Base-by-base conservation (phyloP, 2,888 invertebrate genomes). In the Choristoneura rosaceana region DNA sequence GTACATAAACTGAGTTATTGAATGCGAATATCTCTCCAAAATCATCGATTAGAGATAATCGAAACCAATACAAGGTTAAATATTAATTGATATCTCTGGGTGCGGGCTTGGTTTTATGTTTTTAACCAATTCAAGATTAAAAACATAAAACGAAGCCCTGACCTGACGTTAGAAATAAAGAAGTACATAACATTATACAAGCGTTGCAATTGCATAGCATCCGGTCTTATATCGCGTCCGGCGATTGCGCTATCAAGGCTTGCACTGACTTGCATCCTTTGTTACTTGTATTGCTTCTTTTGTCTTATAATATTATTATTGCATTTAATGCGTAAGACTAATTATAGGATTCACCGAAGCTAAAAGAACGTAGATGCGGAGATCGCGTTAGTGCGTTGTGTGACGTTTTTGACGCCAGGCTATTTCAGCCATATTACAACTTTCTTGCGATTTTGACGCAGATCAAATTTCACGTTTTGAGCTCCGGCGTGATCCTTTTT, bases 161-260 rank as follows among this genome's bases (percentile, higher is more conserved):
- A 52, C 55, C 17, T 25, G 25, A 55, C 12, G 12, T 12, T 12
- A 25, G 25, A 55, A 55, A 55, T 25, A 55, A 25, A 55, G 15
- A 9, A 52, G 55, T 55, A 55, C 17, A 17, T 52, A 52, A 25
- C 25, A 25, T 55, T 55, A 55, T 38, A 34, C 59, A 59, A 38
- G 25, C 55, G 55, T 34, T 59, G 59, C 64, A 64, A 47, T 64
- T 64, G 64, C 47, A 15, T 50, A 15, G 64, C 64, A 50, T 64
- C 64, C 64, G 64, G 62, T 41, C 34, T 45, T 64, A 64, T 64
- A 45, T 64, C 50, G 64, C 64, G n/a, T 64, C 50, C 64, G 64
- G 33, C 34, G 64, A 62, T 62, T 63, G 64, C 47, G 25, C 45
- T 63, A 64, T 50, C 64, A 50, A 64, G 64, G 64, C 25, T 25